Evolutionary conservation across 2,797 vertebrate species (phyloP).

Genomic region (Carduelis carduelis): DNA sequence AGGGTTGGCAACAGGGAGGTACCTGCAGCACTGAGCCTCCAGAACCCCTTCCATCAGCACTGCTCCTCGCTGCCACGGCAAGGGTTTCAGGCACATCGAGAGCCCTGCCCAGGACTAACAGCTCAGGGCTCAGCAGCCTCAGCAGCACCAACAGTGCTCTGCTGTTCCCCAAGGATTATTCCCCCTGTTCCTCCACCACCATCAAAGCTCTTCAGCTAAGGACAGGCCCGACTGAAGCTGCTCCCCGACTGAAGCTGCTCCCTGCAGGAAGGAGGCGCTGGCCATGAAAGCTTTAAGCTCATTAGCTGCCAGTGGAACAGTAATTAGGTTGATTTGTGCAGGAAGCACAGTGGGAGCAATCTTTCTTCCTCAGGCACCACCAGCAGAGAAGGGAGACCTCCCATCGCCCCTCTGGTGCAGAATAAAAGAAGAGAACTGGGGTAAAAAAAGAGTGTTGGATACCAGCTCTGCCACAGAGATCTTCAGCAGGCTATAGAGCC

Average conservation of each 20-base stretch:
- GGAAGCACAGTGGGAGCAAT: not conserved
- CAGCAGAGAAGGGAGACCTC: not conserved
- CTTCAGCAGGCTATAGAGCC: not conserved
- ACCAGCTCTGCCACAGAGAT: not conserved
- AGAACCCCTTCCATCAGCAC: not conserved
- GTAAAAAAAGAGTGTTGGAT: not conserved
- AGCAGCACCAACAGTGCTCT: accelerated
- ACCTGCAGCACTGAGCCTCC: not conserved
- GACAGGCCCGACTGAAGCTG: not conserved
- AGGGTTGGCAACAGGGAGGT: not conserved
- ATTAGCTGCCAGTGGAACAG: not conserved
- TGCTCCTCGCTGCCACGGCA: accelerated
- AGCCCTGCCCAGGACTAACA: not conserved
- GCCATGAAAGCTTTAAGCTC: constrained; percentile 27
- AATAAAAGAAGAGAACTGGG: not conserved
- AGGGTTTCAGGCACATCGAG: accelerated
- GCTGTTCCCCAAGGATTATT: not conserved
- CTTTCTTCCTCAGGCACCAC: not conserved
- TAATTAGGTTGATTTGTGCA: not conserved
- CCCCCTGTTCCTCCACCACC: not conserved
- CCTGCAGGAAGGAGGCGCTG: accelerated
- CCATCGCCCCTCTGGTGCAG: not conserved
- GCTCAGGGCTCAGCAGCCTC: not conserved
- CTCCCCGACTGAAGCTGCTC: not conserved
- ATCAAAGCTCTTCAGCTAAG: not conserved